Percentiles rank a stretch among this genome's conserved stretches.
Evolutionary conservation across 1,140 invertebrate genomes (phyloP).

Genomic region (Panulirus ornatus): DNA sequence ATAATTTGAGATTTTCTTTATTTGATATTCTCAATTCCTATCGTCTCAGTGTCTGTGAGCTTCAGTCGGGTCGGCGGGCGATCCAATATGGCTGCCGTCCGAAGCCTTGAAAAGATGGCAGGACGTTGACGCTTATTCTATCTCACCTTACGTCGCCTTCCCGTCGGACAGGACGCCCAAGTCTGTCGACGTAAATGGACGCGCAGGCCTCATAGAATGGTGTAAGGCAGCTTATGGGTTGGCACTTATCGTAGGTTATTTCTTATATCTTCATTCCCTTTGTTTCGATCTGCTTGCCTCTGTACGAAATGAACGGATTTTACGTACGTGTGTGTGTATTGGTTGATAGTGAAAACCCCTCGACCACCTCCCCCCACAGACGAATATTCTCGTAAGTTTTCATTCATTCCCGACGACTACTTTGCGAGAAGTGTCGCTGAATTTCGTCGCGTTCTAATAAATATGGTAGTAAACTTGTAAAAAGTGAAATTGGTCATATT

Average conservation of each 20-base stretch:
- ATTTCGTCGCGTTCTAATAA: conserved; percentile 63
- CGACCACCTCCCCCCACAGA: background rate
- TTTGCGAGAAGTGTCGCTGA: conserved; percentile 51
- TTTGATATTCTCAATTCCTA: conserved; percentile 71
- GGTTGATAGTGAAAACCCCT: conserved; percentile 61
- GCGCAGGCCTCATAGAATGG: background rate
- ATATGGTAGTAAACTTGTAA: conserved; percentile 30
- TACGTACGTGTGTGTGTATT: conserved; percentile 60
- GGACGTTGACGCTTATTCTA: conserved; percentile 28
- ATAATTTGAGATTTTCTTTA: conserved; percentile 66
- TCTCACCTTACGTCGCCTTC: background rate
- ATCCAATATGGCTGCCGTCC: conserved; percentile 75
- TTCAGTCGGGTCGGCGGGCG: conserved; percentile 68
- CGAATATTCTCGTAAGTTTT: conserved; percentile 64
- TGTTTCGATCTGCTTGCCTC: conserved; percentile 74
- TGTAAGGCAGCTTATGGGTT: background rate
- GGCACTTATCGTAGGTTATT: conserved; percentile 10
- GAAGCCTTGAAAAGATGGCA: conserved; percentile 71
- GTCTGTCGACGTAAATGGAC: background rate
- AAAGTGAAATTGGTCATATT: conserved; percentile 38
- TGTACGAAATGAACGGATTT: conserved; percentile 74
- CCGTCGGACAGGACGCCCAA: conserved; percentile 7
- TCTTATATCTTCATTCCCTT: conserved; percentile 66
- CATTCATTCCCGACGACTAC: conserved; percentile 52
- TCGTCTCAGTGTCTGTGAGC: conserved; percentile 71